These are phyloP conservation scores for Calliopsis andreniformis DNA, from an alignment of 1,140 invertebrate genomes.

Conservation along the genomic window DNA sequence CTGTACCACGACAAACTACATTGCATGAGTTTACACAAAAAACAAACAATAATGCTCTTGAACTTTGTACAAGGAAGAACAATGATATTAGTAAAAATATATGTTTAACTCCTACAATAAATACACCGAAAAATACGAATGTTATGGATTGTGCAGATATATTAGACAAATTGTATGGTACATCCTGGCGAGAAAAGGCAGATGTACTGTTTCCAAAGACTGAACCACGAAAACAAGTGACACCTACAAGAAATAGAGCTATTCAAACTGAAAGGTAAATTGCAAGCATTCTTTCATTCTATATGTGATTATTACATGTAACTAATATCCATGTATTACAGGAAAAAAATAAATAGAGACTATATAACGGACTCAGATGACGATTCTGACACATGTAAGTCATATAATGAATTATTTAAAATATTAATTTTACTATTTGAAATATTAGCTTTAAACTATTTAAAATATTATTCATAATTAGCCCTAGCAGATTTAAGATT, in stretches of 20 bases:
- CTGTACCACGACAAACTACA: slow-evolving; percentile 2
- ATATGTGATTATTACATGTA: slow-evolving; percentile 17
- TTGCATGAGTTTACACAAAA: slow-evolving; percentile 36
- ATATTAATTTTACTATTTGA: too few relatives aligned
- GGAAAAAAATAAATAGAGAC: slow-evolving; percentile 55
- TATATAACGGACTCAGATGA: slow-evolving; percentile 62
- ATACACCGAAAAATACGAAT: slow-evolving; percentile 31
- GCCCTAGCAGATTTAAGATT: slow-evolving; percentile 50
- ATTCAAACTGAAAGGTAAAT: slow-evolving; percentile 72
- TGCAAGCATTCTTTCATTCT: not conserved
- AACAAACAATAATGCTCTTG: slow-evolving; percentile 16
- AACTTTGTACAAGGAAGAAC: slow-evolving; percentile 2
- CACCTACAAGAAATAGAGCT: slow-evolving; percentile 59
- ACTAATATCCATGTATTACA: slow-evolving; percentile 40
- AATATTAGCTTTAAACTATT: too few relatives aligned
- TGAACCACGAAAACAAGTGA: slow-evolving; percentile 72
- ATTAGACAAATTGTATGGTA: slow-evolving; percentile 81
- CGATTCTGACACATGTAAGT: slow-evolving; percentile 60
- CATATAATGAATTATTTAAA: not conserved
- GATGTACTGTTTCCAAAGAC: slow-evolving; percentile 64
- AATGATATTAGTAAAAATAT: slow-evolving; percentile 1
- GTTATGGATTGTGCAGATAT: slow-evolving; percentile 78
- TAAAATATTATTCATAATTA: slow-evolving; percentile 54
- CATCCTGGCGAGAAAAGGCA: slow-evolving; percentile 78
- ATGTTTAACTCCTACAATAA: not conserved